These are phyloP conservation scores for Muschampia plurimacula DNA, from an alignment of 2,888 invertebrate species.

Conservation along the genomic window DNA sequence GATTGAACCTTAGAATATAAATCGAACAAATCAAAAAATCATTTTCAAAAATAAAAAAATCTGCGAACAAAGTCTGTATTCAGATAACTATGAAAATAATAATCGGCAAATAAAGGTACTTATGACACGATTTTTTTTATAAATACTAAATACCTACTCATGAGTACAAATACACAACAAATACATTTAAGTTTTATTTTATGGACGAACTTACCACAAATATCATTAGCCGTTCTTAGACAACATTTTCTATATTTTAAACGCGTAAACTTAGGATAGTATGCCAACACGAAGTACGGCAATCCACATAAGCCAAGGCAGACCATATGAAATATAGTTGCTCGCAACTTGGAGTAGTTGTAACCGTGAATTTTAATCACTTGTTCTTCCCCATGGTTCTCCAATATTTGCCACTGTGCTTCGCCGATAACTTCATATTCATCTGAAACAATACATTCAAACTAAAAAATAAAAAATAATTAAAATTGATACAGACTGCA, in stretches of 20 bases:
- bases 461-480: too few relatives aligned
- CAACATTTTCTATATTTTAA: conserved; percentile 84
- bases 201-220: conserved; percentile 78
- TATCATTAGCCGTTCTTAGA: conserved; percentile 81
- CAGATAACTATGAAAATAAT: too few relatives aligned
- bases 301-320: conserved; percentile 82
- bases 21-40: too few relatives aligned
- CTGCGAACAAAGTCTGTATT: too few relatives aligned
- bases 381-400: conserved; percentile 78
- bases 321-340: conserved; percentile 78
- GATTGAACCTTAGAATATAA: too few relatives aligned
- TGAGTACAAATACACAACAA: too few relatives aligned
- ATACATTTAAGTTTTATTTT: too few relatives aligned
- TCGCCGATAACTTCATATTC: conserved; percentile 86
- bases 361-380: conserved; percentile 83
- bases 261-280: conserved; percentile 83
- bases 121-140: neutral
- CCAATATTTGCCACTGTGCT: conserved; percentile 81
- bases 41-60: too few relatives aligned
- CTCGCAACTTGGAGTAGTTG: conserved; percentile 68
- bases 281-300: conserved; percentile 84
- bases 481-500: too few relatives aligned
- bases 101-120: neutral
- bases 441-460: conserved; percentile 63
- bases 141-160: too few relatives aligned